A percentile compares a stretch with the other conserved stretches of the same genome.
phyloP scores from a whole-genome alignment of 1,140 invertebrate genomes.

The Panulirus ornatus region DNA sequence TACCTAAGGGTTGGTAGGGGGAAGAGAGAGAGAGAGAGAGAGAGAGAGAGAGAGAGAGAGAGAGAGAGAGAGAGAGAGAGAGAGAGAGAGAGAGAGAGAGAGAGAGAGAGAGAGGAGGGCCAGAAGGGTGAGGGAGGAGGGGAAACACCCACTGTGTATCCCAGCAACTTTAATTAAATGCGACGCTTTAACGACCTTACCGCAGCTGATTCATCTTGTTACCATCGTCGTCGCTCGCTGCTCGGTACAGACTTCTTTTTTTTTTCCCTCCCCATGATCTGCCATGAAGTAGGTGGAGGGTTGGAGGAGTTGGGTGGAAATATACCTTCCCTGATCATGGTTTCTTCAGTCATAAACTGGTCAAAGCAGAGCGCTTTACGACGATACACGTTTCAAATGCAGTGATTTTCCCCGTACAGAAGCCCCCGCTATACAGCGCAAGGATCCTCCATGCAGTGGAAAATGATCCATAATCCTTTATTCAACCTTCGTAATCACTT shows the following conservation, averaged over 20 bases:
- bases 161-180: slow-evolving; percentile 3
- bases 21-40: not conserved
- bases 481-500: too few species aligned
- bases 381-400: too few species aligned
- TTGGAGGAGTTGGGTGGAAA: too few species aligned
- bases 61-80: slow-evolving; percentile 13
- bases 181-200: not conserved
- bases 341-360: too few species aligned
- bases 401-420: too few species aligned
- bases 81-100: not conserved
- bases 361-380: too few species aligned
- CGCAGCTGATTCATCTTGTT: not conserved
- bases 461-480: too few species aligned
- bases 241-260: not conserved
- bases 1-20: not conserved
- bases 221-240: not conserved
- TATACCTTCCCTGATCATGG: too few species aligned
- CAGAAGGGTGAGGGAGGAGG: not conserved
- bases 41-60: not conserved
- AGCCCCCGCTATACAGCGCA: too few species aligned
- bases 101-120: not conserved
- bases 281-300: too few species aligned
- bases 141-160: not conserved
- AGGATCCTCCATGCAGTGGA: too few species aligned
- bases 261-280: too few species aligned